Conservation (phyloP, 2,797 vertebrate genomes). For the Artibeus lituratus region DNA sequence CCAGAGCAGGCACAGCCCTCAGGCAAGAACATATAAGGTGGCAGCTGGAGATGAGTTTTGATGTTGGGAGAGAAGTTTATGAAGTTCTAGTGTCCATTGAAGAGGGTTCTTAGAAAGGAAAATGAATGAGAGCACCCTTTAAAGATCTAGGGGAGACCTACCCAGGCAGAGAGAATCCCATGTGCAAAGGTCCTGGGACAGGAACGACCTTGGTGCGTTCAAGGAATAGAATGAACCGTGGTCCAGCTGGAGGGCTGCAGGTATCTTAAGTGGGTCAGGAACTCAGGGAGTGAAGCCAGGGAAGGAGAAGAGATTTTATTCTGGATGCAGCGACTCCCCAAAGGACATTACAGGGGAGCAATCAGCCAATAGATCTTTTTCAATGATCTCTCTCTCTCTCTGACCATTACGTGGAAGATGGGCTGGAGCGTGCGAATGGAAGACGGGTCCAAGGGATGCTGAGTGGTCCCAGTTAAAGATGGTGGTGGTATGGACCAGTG, state of each 20-base stretch:
- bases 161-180: background rate
- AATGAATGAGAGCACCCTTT: background rate
- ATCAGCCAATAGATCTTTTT: background rate
- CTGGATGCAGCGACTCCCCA: background rate
- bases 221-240: background rate
- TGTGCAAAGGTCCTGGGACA: background rate
- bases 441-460: background rate
- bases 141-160: background rate
- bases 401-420: background rate
- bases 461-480: background rate
- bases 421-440: background rate
- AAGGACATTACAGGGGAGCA: background rate
- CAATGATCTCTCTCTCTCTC: background rate
- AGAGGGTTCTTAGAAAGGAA: background rate
- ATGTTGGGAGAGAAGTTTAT: background rate
- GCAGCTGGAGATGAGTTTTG: background rate
- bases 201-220: background rate
- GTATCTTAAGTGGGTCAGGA: background rate
- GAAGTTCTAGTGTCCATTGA: background rate
- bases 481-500: background rate
- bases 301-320: background rate
- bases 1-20: background rate
- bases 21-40: background rate
- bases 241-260: background rate
- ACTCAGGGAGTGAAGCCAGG: background rate